Base-by-base conservation (phyloP, 2,797 vertebrate species). In the Limnodromus scolopaceus region DNA sequence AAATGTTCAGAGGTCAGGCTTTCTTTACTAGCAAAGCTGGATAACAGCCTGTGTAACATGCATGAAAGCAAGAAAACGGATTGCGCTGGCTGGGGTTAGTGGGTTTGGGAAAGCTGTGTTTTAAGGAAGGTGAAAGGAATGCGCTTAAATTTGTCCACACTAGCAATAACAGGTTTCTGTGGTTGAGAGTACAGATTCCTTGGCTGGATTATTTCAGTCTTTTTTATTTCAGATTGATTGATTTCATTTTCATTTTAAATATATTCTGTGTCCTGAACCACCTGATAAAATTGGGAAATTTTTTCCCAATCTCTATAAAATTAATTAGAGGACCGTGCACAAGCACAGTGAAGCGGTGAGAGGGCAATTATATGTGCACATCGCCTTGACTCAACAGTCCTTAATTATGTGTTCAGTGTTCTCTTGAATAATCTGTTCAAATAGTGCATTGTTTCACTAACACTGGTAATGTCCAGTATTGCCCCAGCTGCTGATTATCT, bases 151-250 rank as follows among this genome's bases (percentile, higher is more conserved):
- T 87, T 89, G 78, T 63, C 45, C 57, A 34, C 41, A 2, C 2
- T 57, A 87, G 84, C 91, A 97, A 71, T 87, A 91, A 87, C 83
- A 90, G 91, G 86, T 54, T 96, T 89, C 45, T 18, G n/a, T 96
- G 86, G 89, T 36, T 82, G 53, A 68, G 51, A 74, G 45, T 77
- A 43, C 25, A 66, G 87, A 96, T 94, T 93, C 78, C 84, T 93
- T 94, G 55, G 51, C 43, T 85, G 68, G 39, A 24, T 65, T 79
- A 60, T 77, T 51, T 80, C 38, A 43, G 58, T 48, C 22, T 64
- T 83, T 64, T 74, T 76, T 76, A 34, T 55, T 89, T 94, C 84
- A 74, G 25, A 38, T 80, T 66, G 30, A 22, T 79, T 84, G 1
- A 63, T 76, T 91, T 51, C 2, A 5, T 55, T 92, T 87, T 81